Evolutionary conservation across 2,888 invertebrate species (phyloP), one percentile per base, ranked within the genome.

Genomic region (Latrodectus hesperus): DNA sequence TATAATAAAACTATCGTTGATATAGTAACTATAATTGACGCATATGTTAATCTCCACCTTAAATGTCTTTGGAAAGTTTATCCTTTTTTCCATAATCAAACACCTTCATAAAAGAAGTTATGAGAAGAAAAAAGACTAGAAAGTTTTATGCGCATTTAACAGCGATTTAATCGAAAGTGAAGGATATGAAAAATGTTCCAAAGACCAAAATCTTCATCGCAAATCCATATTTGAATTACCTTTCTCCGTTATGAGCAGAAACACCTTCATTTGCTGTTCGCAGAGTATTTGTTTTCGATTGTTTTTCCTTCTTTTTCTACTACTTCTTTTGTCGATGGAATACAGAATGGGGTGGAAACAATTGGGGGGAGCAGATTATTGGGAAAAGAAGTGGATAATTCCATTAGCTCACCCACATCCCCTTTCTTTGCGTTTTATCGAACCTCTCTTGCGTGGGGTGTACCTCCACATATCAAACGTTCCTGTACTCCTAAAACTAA

Each of bases 321-420:
- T 22, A 22, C 22, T 22, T 55, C 55, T 55, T 55, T 55, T 55
- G 55, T 55, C 55, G 55, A 55, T 55, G 16, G 16, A 55, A 16
- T 5, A 55, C 16, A 55, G 16, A 16, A 55, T 11, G 16, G 11
- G 55, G 55, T 16, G 55, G 55, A 55, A 55, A 22, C 22, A 22
- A 22, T 22, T 22, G 55, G 55, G 16, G 82, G 55, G 68, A 68
- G 67, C 82, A 82, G 82, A 82, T 82, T 82, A 82, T 82, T 67
- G 82, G 82, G 55, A 74, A 81, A 82, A 74, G 74, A 70, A 82
- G 81, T 75, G 68, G 74, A 82, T 82, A 82, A 82, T 82, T 82
- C 82, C 82, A 82, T 82, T 82, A 82, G 82, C 53, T 74, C 22
- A 68, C 17, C 74, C 70, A 55, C 79, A 55, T 80, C 51, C 60